These are phyloP conservation scores for Acrocephalus arundinaceus DNA, from an alignment of 2,113 vertebrate species.

Conservation along the genomic window DNA sequence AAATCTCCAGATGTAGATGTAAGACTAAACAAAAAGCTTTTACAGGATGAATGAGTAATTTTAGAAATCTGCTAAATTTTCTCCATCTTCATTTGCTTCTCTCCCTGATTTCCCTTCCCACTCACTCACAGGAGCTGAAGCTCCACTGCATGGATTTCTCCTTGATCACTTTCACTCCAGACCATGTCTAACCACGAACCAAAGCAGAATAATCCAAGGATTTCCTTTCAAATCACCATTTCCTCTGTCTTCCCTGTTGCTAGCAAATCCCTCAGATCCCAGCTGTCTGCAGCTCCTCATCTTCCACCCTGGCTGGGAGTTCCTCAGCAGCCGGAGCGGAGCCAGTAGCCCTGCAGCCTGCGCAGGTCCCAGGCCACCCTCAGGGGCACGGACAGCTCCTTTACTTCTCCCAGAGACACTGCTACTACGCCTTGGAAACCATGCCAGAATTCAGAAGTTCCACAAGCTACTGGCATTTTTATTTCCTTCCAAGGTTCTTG, in stretches of 20 bases:
- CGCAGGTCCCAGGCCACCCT: background rate
- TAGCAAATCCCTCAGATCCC: background rate
- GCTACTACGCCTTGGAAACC: fast-evolving
- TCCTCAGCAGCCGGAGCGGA: fast-evolving
- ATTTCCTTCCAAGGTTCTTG: background rate
- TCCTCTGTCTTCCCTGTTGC: background rate
- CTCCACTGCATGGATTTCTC: background rate
- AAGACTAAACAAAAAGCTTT: background rate
- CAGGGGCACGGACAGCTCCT: background rate
- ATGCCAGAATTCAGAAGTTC: background rate
- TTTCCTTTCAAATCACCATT: constrained; percentile 34
- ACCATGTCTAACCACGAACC: background rate
- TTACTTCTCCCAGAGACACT: background rate
- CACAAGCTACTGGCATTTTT: background rate
- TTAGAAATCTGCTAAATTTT: background rate
- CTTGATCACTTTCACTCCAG: constrained; percentile 31
- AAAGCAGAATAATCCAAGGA: constrained; percentile 44
- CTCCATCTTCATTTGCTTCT: background rate
- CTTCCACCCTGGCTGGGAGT: fast-evolving
- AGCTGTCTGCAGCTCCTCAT: background rate
- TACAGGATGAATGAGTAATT: background rate
- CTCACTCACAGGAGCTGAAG: background rate
- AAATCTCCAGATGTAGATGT: background rate
- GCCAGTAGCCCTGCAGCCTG: background rate
- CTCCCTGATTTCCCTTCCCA: background rate